These are phyloP conservation scores for Aphis craccivora DNA, from an alignment of 1,140 invertebrate species.

Conservation along the genomic window DNA sequence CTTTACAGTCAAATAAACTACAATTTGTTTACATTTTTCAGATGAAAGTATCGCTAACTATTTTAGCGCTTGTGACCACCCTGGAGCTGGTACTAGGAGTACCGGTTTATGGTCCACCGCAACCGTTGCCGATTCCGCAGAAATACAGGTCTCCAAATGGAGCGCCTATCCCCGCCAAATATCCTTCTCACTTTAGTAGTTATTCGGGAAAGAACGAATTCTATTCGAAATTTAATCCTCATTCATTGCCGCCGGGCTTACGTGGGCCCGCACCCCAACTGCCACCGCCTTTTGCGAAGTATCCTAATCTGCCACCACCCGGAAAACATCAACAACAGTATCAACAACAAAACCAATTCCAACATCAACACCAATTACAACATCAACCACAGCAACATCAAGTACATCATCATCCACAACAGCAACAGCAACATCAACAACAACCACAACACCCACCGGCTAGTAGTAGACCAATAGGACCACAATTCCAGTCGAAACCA, in stretches of 20 bases:
- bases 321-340: background rate
- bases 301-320: background rate
- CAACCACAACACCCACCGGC: background rate
- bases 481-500: constrained; percentile 23
- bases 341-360: background rate
- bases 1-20: background rate
- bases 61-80: background rate
- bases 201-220: constrained; percentile 21
- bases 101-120: constrained; percentile 34
- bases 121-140: background rate
- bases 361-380: background rate
- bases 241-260: background rate
- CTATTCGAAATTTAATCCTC: constrained; percentile 42
- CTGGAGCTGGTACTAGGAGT: background rate
- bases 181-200: background rate
- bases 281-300: constrained; percentile 1
- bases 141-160: constrained; percentile 6
- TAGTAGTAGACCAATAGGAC: background rate
- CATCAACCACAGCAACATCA: background rate
- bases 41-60: background rate
- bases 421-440: background rate
- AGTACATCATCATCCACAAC: background rate
- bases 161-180: constrained; percentile 22
- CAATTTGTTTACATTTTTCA: constrained; percentile 6
- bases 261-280: background rate